Conservation (phyloP, 35 echinoderm and acorn worm genomes). For the Eucidaris tribuloides region DNA sequence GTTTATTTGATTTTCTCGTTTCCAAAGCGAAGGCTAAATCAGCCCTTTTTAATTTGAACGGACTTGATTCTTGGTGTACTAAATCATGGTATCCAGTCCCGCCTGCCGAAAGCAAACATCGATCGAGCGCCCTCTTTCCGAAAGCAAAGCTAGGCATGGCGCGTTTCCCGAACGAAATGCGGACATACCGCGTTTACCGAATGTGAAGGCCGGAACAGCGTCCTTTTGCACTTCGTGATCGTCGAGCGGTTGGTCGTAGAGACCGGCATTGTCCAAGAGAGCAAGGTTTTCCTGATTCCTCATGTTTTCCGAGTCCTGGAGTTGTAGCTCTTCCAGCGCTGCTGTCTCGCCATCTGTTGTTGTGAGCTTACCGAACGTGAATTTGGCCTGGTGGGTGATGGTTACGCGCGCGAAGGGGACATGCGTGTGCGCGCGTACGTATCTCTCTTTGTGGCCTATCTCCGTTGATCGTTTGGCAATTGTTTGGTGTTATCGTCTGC, state of each 20-base stretch:
- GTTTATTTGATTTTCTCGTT: not conserved
- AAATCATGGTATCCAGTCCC: not conserved
- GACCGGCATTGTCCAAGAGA: not conserved
- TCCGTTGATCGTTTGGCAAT: too few relatives aligned
- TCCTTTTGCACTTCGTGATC: conserved; percentile 12
- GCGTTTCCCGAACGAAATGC: conserved; percentile 14
- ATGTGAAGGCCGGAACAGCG: not conserved
- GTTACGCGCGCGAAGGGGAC: not conserved
- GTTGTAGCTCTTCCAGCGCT: conserved; percentile 1
- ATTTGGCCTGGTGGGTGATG: not conserved
- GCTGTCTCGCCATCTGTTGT: not conserved
- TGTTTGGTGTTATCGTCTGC: too few relatives aligned
- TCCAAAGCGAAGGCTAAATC: conserved; percentile 20
- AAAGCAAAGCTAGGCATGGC: not conserved
- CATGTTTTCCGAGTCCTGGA: not conserved
- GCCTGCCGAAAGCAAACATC: not conserved
- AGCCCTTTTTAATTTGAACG: not conserved
- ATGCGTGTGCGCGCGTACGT: not conserved
- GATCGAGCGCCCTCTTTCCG: conserved; percentile 6
- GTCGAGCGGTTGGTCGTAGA: not conserved
- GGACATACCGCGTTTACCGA: conserved; percentile 20
- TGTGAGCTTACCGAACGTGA: conserved; percentile 2
- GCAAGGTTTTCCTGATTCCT: not conserved
- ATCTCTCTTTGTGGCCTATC: conserved; percentile 2
- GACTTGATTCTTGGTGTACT: conserved; percentile 1